Evolutionary conservation across 2,797 vertebrate genomes (phyloP).

Genomic region (Cyprinella venusta): DNA sequence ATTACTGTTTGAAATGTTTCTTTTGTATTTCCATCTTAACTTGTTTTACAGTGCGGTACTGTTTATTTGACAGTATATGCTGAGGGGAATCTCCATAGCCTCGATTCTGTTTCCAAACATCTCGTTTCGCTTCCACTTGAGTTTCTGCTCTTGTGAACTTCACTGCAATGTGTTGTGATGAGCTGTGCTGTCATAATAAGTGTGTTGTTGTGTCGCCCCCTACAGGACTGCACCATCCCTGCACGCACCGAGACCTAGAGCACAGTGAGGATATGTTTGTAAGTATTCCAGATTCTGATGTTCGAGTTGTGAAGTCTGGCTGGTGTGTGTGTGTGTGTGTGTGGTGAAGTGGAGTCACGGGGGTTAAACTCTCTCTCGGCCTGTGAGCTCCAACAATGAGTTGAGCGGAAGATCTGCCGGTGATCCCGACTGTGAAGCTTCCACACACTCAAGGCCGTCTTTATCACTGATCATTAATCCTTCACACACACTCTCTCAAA

Average conservation of each 20-base stretch:
- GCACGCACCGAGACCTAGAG: neutral
- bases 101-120: neutral
- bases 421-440: conserved; percentile 59
- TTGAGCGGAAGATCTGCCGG: conserved; percentile 65
- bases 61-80: neutral
- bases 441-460: conserved; percentile 60
- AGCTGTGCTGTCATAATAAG: neutral
- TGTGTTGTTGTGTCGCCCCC: conserved; percentile 39
- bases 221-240: conserved; percentile 11
- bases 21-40: too few species aligned
- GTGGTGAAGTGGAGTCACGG: conserved; percentile 3
- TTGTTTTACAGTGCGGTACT: too few species aligned
- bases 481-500: neutral
- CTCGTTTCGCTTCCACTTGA: neutral
- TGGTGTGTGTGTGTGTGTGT: neutral
- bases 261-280: neutral
- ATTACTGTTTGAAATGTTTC: neutral
- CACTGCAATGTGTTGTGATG: neutral
- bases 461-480: conserved; percentile 65
- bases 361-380: conserved; percentile 40
- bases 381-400: conserved; percentile 58
- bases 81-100: neutral
- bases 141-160: neutral
- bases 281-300: neutral
- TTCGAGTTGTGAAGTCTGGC: neutral